Percentiles rank a stretch among this genome's conserved stretches.
Evolutionary conservation across 2,888 invertebrate species (phyloP).

Genomic region (Agrypnus murinus): DNA sequence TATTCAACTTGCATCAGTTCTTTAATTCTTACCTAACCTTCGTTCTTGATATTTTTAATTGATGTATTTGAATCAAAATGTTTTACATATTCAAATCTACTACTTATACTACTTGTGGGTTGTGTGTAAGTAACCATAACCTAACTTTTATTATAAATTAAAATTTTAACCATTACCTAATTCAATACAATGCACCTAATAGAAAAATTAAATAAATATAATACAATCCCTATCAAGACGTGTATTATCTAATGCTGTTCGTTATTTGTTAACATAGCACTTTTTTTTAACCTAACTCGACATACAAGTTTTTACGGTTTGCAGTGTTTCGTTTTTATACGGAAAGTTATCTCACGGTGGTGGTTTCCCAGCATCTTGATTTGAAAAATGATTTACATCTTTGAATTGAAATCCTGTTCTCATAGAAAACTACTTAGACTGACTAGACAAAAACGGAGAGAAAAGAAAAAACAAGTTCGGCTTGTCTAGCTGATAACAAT

Average conservation of each 20-base stretch:
- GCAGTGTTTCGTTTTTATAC: constrained; percentile 35
- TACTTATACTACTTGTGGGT: too few species aligned
- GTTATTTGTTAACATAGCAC: constrained; percentile 9
- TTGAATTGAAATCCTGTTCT: constrained; percentile 49
- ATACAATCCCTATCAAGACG: too few species aligned
- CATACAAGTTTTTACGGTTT: constrained; percentile 44
- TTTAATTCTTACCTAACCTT: too few species aligned
- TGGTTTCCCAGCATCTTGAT: constrained; percentile 51
- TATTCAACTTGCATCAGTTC: too few species aligned
- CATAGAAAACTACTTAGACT: constrained; percentile 49
- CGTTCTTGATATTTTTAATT: too few species aligned
- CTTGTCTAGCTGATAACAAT: constrained; percentile 41
- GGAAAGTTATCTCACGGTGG: constrained; percentile 49
- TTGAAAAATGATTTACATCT: constrained; percentile 51
- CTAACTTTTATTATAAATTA: too few species aligned
- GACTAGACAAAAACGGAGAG: constrained; percentile 33
- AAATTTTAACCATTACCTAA: too few species aligned
- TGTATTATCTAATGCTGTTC: not conserved
- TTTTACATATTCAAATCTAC: too few species aligned
- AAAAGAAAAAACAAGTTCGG: constrained; percentile 41
- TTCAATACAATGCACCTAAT: too few species aligned
- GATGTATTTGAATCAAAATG: too few species aligned
- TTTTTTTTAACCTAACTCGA: constrained; percentile 28
- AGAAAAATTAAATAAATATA: too few species aligned
- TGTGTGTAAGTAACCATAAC: too few species aligned